phyloP scores from a whole-genome alignment of 2,797 vertebrate genomes.

The Smutsia gigantea region DNA sequence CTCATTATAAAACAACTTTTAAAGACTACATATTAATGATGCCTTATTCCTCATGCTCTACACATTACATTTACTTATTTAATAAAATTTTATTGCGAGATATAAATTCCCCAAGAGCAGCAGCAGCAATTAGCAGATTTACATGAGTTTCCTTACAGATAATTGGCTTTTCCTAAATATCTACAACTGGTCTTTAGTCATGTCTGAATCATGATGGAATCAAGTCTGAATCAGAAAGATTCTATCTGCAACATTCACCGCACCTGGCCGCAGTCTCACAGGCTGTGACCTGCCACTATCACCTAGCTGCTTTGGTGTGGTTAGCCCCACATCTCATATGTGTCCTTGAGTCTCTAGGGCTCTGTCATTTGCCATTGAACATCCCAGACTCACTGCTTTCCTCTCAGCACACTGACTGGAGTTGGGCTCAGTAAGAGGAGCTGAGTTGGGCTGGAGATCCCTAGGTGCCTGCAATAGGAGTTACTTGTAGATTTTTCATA shows the following conservation, averaged over 20 bases:
- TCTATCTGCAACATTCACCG: background rate
- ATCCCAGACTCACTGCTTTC: background rate
- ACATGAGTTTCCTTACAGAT: background rate
- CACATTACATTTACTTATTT: background rate
- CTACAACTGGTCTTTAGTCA: background rate
- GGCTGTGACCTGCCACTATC: background rate
- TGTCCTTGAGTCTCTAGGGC: background rate
- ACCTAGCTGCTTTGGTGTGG: background rate
- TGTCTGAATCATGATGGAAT: background rate
- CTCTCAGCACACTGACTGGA: background rate
- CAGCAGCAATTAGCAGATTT: background rate
- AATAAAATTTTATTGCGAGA: background rate
- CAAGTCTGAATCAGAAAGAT: background rate
- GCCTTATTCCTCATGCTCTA: background rate
- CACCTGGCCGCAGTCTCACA: no score
- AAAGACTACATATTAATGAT: background rate
- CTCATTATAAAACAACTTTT: background rate
- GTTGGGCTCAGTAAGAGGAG: background rate
- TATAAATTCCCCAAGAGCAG: background rate
- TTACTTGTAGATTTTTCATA: background rate
- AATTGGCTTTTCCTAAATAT: background rate
- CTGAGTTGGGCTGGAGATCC: background rate
- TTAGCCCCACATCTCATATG: background rate
- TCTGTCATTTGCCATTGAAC: background rate
- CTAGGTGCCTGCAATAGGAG: background rate